Evolutionary conservation across 2,888 invertebrate species (phyloP), one percentile per base, ranked within the genome.

Genomic region (Bedellia somnulentella): DNA sequence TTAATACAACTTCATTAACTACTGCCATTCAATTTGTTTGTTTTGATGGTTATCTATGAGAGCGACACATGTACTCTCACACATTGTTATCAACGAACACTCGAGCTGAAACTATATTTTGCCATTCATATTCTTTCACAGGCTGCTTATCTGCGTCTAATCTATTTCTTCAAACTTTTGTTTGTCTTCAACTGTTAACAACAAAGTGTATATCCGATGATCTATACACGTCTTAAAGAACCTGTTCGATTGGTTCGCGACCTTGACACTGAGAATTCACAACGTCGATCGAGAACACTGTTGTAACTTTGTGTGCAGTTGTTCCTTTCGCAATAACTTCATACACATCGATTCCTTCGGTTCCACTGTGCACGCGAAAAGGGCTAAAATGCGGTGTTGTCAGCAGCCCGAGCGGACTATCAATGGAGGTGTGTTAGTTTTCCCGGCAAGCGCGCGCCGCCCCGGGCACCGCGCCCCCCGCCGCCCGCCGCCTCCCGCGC

Each of bases 201-300:
- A n/a, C n/a, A n/a, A n/a, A n/a, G n/a, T n/a, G 42, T 45, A 42
- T 40, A 37, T 44, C 45, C 42, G 43, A 41, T 24, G 13, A 12
- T 24, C 13, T 14, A 9, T 9, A 9, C 24, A 13, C 14, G 24
- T 14, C 13, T 12, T 14, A 12, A 4, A 14, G 24, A 55, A 63
- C 63, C 52, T 52, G 63, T 61, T 58, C 52, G 61, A 68, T 63
- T 64, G 62, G 59, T 70, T 58, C 57, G 60, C 61, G 64, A 60
- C 70, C 71, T 67, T 64, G 63, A 52, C 57, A 55, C 50, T 58
- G 57, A 55, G n/a, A n/a, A n/a, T n/a, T n/a, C n/a, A n/a, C n/a
- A n/a, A n/a, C n/a, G n/a, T n/a, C n/a, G n/a, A n/a, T n/a, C n/a
- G n/a, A n/a, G n/a, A n/a, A n/a, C n/a, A n/a, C n/a, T n/a, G n/a